A percentile compares a stretch with the other conserved stretches of the same genome.
Evolutionary conservation across 2,888 invertebrate species (phyloP).

Genomic region (Troilus luridus): DNA sequence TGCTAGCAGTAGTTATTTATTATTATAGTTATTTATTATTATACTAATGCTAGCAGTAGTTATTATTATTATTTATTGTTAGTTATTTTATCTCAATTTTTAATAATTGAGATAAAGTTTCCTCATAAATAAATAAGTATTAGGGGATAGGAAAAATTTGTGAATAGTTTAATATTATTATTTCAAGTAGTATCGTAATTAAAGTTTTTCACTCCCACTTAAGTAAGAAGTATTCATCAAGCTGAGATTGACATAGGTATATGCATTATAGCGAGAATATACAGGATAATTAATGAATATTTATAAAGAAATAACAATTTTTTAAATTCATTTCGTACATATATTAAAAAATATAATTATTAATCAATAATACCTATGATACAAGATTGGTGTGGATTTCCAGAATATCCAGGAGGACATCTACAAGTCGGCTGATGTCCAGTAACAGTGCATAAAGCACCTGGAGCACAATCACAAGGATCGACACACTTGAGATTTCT

Average conservation of each 20-base stretch:
- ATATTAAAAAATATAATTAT: neutral
- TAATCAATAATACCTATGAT: conserved; percentile 71
- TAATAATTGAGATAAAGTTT: neutral
- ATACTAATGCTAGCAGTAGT: neutral
- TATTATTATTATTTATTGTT: too few species aligned
- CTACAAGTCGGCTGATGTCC: conserved; percentile 84
- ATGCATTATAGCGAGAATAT: neutral
- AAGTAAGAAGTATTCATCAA: neutral
- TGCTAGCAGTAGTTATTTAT: neutral
- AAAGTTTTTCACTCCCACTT: neutral
- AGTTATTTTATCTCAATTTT: too few species aligned
- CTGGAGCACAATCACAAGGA: conserved; percentile 87
- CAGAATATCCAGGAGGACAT: conserved; percentile 86
- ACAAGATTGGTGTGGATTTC: conserved; percentile 82
- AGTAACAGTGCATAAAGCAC: conserved; percentile 82
- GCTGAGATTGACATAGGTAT: neutral
- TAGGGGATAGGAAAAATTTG: neutral
- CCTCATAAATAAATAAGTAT: neutral
- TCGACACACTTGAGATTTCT: conserved; percentile 83
- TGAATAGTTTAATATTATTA: neutral
- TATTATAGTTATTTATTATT: too few species aligned
- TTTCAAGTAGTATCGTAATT: neutral
- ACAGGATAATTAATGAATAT: neutral
- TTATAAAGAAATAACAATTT: neutral
- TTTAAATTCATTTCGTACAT: neutral